Evolutionary conservation across 2,888 invertebrate species (phyloP).

Genomic region (Cerceris rybyensis): DNA sequence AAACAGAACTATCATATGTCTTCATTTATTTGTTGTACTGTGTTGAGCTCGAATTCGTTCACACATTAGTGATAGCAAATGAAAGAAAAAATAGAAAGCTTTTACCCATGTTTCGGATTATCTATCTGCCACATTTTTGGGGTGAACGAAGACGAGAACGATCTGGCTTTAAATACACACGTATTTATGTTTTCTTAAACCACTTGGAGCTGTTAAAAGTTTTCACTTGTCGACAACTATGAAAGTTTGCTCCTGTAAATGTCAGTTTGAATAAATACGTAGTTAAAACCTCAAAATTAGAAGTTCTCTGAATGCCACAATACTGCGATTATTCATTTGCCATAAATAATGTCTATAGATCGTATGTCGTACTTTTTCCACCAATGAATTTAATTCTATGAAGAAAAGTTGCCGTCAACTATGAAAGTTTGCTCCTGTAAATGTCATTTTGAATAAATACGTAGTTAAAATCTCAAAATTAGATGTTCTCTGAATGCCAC

Average conservation of each 20-base stretch:
- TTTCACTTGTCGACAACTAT: slow-evolving; percentile 35
- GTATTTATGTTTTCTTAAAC: slow-evolving; percentile 16
- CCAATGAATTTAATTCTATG: too few species aligned
- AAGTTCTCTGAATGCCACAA: neutral
- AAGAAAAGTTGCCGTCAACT: too few species aligned
- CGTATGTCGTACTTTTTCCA: too few species aligned
- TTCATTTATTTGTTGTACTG: too few species aligned
- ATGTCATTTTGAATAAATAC: slow-evolving; percentile 24
- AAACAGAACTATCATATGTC: too few species aligned
- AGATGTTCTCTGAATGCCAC: neutral
- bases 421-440: slow-evolving; percentile 42
- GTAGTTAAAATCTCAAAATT: slow-evolving; percentile 28
- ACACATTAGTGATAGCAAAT: neutral
- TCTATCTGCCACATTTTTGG: neutral
- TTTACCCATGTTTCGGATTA: neutral
- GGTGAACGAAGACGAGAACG: neutral
- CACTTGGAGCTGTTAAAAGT: slow-evolving; percentile 30
- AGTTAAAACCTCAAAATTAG: slow-evolving; percentile 26
- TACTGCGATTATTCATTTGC: neutral
- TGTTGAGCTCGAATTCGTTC: neutral
- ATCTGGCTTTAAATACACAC: slow-evolving; percentile 11
- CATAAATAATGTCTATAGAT: neutral
- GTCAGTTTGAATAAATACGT: slow-evolving; percentile 22
- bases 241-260: slow-evolving; percentile 40
- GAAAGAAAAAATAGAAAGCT: slow-evolving; percentile 3